Conservation (phyloP, 2,797 vertebrate genomes). For the Selene dorsalis region DNA sequence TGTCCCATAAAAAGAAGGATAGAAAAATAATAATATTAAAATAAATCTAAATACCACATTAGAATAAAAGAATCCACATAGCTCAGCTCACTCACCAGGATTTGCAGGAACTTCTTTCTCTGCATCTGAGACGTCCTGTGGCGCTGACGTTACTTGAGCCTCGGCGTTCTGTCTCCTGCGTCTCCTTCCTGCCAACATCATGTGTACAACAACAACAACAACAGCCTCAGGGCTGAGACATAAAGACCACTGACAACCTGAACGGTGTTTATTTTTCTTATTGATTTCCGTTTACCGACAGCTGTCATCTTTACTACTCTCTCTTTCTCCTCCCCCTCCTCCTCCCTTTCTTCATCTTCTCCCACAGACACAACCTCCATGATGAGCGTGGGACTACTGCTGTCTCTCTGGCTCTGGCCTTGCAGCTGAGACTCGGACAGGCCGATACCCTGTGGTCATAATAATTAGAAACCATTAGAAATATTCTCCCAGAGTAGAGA, state of each 20-base stretch:
- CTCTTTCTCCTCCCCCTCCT: constrained; percentile 57
- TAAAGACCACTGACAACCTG: not conserved
- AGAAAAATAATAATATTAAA: not conserved
- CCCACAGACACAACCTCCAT: constrained; percentile 68
- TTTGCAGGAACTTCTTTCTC: constrained; percentile 42
- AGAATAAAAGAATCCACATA: too few relatives aligned
- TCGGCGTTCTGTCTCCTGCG: constrained; percentile 38
- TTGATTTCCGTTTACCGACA: constrained; percentile 59
- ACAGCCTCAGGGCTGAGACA: not conserved
- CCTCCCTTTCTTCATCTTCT: constrained; percentile 64
- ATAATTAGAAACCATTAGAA: constrained; percentile 39
- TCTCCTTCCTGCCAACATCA: constrained; percentile 53
- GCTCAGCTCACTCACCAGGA: constrained; percentile 50
- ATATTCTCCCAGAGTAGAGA: not conserved
- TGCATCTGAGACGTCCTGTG: constrained; percentile 33
- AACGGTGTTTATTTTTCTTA: constrained; percentile 4
- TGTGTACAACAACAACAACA: not conserved
- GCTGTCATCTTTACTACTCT: constrained; percentile 45
- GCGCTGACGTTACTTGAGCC: constrained; percentile 3
- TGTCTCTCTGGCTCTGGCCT: constrained; percentile 56
- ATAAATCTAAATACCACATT: too few relatives aligned
- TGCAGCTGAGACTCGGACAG: constrained; percentile 48
- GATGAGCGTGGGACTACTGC: constrained; percentile 63
- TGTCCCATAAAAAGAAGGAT: not conserved
- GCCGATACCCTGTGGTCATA: constrained; percentile 47